phyloP scores from a whole-genome alignment of 92 coral and sea anemone species.

The Umimayanthus kanabou region DNA sequence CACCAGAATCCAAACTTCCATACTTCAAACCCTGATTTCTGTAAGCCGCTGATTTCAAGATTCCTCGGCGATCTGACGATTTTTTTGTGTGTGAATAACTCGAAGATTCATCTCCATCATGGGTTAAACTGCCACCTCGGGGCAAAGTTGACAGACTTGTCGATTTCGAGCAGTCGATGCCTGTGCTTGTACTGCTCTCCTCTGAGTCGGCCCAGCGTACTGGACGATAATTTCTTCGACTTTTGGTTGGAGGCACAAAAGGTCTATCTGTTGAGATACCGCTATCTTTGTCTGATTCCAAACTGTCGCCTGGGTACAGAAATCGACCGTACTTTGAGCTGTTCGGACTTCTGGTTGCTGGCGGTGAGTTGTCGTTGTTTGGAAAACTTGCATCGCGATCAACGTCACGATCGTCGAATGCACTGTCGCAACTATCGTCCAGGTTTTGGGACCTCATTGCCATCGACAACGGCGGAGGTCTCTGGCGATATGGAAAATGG shows the following conservation, averaged over 20 bases:
- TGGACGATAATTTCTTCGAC: constrained; percentile 46
- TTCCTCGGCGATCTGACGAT: constrained; percentile 69
- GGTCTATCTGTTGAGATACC: constrained; percentile 87
- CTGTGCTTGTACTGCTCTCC: constrained; percentile 10
- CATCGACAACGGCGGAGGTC: constrained; percentile 77
- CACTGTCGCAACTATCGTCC: constrained; percentile 88
- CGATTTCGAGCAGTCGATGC: constrained; percentile 44
- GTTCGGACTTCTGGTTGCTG: constrained; percentile 23
- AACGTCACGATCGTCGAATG: constrained; percentile 75
- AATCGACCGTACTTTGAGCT: constrained; percentile 44
- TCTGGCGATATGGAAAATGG: constrained; percentile 42
- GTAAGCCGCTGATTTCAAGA: constrained; percentile 84
- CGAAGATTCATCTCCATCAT: constrained; percentile 1
- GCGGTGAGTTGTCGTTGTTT: constrained; percentile 66
- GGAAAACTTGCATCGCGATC: constrained; percentile 58
- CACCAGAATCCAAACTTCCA: constrained; percentile 67
- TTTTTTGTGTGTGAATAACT: constrained; percentile 18
- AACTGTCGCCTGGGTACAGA: constrained; percentile 84
- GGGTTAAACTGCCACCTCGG: constrained; percentile 40
- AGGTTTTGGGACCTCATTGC: constrained; percentile 77
- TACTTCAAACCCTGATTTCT: constrained; percentile 77
- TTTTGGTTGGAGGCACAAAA: constrained; percentile 48
- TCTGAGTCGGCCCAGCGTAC: constrained; percentile 43
- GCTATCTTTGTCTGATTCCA: constrained; percentile 90
- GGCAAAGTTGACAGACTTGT: constrained; percentile 63